Evolutionary conservation across 2,797 vertebrate species (phyloP), one percentile per base, ranked within the genome.

Genomic region (Furcifer pardalis): DNA sequence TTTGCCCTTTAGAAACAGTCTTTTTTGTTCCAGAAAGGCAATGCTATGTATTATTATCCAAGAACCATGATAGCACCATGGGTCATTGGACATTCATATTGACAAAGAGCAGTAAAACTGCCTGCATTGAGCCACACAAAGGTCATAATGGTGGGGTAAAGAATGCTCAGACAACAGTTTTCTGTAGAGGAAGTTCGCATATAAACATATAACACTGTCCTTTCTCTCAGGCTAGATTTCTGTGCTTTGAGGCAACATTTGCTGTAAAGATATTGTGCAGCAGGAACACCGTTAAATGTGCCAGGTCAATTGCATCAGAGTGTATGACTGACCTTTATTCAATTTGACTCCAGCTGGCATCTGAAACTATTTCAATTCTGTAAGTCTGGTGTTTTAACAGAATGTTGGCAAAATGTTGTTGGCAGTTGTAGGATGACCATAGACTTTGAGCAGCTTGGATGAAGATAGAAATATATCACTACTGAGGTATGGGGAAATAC

Each of bases 31-130:
- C 32, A 32, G 12, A 71, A 72, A 68, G 65, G 7, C 46, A 86
- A 73, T 59, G 3, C 83, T 82, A 79, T 37, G 42, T 79, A 71
- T 69, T 83, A 77, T n/a, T 89, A 79, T 40, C 7, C 21, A 1
- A 77, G 73, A 77, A 87, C 71, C 62, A 62, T 37, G n/a, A 65
- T 59, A 0, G 66, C 7, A 0, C 84, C 81, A 71, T 27, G 44
- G 79, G 66, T 66, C 85, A 4, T 4, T 66, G 68, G 84, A 42
- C 44, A 88, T 42, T 52, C 77, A 2, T 78, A 9, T 73, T 80
- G 75, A 76, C 74, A 72, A 87, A 90, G 82, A 73, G 76, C 87
- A 86, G 44, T 73, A 81, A 88, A 85, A 7, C 32, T 63, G 66
- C 56, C 68, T 44, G 30, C 32, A 21, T 66, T 27, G 19, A 84